Percentiles rank a stretch among this genome's conserved stretches.
Conservation (phyloP, 2,113 vertebrate genomes). For the Rhizomys pruinosus region DNA sequence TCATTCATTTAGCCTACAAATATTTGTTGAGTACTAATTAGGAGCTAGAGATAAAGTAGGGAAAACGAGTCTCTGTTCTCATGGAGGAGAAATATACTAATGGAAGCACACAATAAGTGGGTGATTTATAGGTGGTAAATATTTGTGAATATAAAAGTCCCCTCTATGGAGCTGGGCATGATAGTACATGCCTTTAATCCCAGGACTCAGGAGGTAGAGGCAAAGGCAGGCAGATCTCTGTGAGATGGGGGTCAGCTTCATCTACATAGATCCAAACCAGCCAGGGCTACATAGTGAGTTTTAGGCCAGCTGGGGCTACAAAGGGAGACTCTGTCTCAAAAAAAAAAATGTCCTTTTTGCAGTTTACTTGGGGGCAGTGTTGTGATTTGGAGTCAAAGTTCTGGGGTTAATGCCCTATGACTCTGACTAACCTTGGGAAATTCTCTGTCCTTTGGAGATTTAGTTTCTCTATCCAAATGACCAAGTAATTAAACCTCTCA, state of each 20-base stretch:
- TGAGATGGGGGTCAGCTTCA: too few species aligned
- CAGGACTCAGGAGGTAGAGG: too few species aligned
- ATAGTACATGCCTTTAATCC: too few species aligned
- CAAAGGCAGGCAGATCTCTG: too few species aligned
- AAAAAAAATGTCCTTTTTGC: neutral
- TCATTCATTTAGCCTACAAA: neutral
- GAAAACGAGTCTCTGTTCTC: neutral
- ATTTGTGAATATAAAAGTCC: neutral
- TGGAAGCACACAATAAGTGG: neutral
- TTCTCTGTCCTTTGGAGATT: neutral
- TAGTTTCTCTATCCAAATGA: conserved; percentile 17
- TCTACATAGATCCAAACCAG: too few species aligned
- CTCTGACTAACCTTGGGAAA: neutral
- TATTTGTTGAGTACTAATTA: neutral
- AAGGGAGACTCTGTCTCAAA: neutral
- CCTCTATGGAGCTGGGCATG: too few species aligned
- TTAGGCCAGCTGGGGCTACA: too few species aligned
- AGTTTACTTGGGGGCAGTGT: neutral
- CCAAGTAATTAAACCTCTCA: neutral
- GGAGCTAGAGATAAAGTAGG: neutral
- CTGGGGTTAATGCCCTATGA: neutral
- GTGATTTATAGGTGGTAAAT: neutral
- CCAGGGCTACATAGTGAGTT: too few species aligned
- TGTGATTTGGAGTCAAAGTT: neutral
- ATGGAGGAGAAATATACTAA: neutral